Evolutionary conservation across 2,113 vertebrate species (phyloP), one percentile per base, ranked within the genome.

Genomic region (Microcebus murinus): DNA sequence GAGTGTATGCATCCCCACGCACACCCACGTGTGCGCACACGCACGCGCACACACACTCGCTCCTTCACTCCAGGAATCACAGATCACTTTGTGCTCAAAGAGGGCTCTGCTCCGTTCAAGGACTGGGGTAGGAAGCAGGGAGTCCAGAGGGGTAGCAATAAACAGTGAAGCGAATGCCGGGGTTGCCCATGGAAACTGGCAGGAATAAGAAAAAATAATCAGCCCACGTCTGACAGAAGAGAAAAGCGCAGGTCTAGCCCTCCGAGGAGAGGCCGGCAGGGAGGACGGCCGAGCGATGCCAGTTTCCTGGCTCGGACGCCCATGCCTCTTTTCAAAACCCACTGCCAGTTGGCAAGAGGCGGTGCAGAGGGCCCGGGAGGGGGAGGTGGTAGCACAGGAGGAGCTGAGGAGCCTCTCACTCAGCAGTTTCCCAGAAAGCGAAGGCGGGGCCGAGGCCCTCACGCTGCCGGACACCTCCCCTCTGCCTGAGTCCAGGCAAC

Each of bases 131-230:
- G 42, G 36, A 29, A 48, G 65, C 31, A 80, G 31, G 63, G 45
- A 29, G 8, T 48, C 55, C 10, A 70, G 57, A 68, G 50, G 67
- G 79, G 29, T 4, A 82, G 76, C 59, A 81, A 90, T 57, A 90
- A 90, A 93, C 29, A 96, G 84, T 31, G 77, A 68, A 80, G 92
- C 83, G 89, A 95, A 87, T 57, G 92, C 57, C 18, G 20, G 61
- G 82, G 93, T 92, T 95, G 83, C 92, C 82, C 87, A 42, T 96
- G 94, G 95, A 98, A 97, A 90, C 71, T 98, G 97, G 96, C 96
- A 97, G 76, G 90, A 63, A 42, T 48, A 87, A 79, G 95, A 90
- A 90, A 97, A 97, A 94, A 80, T 70, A 97, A 92, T 92, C 95
- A 93, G 90, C 57, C 68, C 31, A 31, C 85, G 84, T 83, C 92